These are phyloP conservation scores for Creontiades dilutus DNA, from an alignment of 2,888 invertebrate genomes.

Conservation along the genomic window DNA sequence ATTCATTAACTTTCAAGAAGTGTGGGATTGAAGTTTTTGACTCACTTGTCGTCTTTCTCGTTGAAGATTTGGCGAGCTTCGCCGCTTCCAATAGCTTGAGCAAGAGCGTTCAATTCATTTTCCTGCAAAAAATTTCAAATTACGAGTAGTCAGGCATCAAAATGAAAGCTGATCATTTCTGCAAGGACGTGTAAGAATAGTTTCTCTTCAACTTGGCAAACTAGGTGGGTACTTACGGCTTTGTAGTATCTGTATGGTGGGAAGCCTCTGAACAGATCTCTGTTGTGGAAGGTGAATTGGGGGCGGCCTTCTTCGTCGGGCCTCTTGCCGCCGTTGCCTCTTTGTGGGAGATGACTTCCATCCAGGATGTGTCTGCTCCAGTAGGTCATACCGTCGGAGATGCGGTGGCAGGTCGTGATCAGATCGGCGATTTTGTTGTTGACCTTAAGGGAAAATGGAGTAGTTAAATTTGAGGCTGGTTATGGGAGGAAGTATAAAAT, in stretches of 20 bases:
- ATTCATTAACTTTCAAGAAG: too few species aligned
- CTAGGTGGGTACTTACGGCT: background rate
- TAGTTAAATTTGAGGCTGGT: too few species aligned
- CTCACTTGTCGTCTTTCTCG: slow-evolving; percentile 36
- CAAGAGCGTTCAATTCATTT: slow-evolving; percentile 28
- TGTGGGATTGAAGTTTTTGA: too few species aligned
- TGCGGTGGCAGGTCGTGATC: slow-evolving; percentile 63
- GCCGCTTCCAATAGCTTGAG: slow-evolving; percentile 51
- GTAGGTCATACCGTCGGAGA: slow-evolving; percentile 66
- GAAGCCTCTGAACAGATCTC: slow-evolving; percentile 66
- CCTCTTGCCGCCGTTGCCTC: slow-evolving; percentile 56
- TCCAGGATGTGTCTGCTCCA: slow-evolving; percentile 62
- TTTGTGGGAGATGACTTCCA: slow-evolving; percentile 47
- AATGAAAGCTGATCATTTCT: too few species aligned
- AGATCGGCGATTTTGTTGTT: slow-evolving; percentile 53
- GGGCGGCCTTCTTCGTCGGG: slow-evolving; percentile 52
- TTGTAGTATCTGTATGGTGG: slow-evolving; percentile 53
- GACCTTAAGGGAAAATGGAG: slow-evolving; percentile 14
- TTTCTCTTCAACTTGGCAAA: too few species aligned
- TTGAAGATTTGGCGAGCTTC: slow-evolving; percentile 44
- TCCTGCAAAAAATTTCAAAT: too few species aligned
- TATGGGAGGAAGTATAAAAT: too few species aligned
- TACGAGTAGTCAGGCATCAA: too few species aligned
- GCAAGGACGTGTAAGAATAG: too few species aligned
- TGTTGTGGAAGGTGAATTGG: slow-evolving; percentile 23